Base-by-base conservation (phyloP, 2,888 invertebrate genomes). In the Drosophila stalkeri region DNA sequence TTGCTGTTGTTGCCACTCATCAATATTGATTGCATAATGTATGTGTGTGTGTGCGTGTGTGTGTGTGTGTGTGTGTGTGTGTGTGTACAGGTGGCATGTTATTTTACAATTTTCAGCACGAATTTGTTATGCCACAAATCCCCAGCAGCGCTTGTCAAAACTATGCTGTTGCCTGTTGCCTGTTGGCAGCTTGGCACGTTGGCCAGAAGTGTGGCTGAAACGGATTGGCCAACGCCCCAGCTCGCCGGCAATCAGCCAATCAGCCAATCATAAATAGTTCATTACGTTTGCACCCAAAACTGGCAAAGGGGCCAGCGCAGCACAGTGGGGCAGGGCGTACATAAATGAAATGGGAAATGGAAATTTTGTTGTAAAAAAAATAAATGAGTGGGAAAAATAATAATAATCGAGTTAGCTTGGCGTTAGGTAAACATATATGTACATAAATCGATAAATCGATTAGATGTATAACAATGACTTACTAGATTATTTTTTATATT, bases 241-340 rank as follows among this genome's bases (percentile, higher is more conserved):
- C 27, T 27, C 47, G 37, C 35, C 46, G 65, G 69, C 77, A 67
- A 71, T 51, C 69, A 72, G 72, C 69, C 86, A 85, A 89, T 86
- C 85, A 86, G 75, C 59, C 76, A 77, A 77, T 75, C 85, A 89
- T 85, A 85, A 85, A 85, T 85, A 86, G 76, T 88, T 88, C 86
- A 85, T 85, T 89, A 86, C 72, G 64, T 57, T 76, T 64, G 68
- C 65, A 71, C 43, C 43, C 43, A 18, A 43, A 43, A 2, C 41
- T 63, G 41, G 46, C 66, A 64, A 57, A 64, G 14, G 54, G 60
- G 47, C 46, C 54, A 27, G 16, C 49, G 35, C 2, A n/a, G 35
- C 35, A 56, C 41, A 41, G 41, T 56, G 55, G 54, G 11, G 11
- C 54, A 6, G n/a, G 1, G 1, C 3, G 0, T 3, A 2, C 3